A percentile compares a stretch with the other conserved stretches of the same genome.
Evolutionary conservation across 35 echinoderm and acorn worm genomes (phyloP).

Genomic region (Heliocidaris tuberculata): DNA sequence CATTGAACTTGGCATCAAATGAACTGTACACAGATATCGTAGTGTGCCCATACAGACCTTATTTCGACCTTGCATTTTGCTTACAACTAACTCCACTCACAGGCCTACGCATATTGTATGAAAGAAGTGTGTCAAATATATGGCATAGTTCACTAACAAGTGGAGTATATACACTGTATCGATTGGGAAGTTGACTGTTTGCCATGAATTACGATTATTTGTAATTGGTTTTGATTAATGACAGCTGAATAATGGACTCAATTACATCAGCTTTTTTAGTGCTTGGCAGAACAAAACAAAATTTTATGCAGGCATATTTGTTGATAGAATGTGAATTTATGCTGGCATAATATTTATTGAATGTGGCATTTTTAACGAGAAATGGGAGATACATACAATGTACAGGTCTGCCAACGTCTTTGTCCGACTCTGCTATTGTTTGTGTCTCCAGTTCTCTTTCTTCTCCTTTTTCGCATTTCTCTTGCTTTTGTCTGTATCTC

Average conservation of each 20-base stretch:
- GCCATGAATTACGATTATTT: too few species aligned
- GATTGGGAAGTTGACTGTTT: too few species aligned
- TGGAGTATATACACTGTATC: too few species aligned
- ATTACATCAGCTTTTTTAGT: too few species aligned
- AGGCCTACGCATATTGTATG: too few species aligned
- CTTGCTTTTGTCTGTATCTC: too few species aligned
- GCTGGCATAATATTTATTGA: background rate
- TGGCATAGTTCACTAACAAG: too few species aligned
- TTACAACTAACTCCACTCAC: background rate
- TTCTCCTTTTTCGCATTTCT: background rate
- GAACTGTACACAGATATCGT: background rate
- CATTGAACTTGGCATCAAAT: background rate
- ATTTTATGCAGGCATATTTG: background rate
- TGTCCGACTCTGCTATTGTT: background rate
- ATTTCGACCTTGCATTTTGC: background rate
- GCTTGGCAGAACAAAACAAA: too few species aligned
- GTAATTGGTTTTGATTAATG: background rate
- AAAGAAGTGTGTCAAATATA: too few species aligned
- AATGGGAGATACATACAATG: background rate
- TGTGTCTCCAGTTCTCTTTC: background rate
- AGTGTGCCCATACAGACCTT: background rate
- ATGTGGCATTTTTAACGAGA: background rate
- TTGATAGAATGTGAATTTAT: background rate
- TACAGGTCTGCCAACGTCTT: background rate
- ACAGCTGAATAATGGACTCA: background rate